Evolutionary conservation across 2,888 invertebrate species (phyloP).

Genomic region (Sicus ferrugineus): DNA sequence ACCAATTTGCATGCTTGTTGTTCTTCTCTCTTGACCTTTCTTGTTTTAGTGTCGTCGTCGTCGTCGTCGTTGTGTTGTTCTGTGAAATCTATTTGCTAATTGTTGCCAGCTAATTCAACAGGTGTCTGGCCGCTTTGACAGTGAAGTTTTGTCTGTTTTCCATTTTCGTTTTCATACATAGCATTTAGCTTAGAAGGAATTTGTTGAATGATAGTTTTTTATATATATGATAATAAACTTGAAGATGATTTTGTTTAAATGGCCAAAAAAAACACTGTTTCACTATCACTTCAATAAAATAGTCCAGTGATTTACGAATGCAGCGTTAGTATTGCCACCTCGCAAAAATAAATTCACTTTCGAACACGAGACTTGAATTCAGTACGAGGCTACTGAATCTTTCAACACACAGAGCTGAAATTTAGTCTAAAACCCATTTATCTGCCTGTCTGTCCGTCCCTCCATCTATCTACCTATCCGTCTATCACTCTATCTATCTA

Average conservation of each 20-base stretch:
- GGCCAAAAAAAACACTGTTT: background rate
- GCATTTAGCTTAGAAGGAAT: background rate
- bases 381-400: background rate
- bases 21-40: conserved; percentile 26
- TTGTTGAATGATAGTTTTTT: background rate
- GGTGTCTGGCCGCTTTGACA: background rate
- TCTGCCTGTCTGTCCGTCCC: background rate
- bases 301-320: conserved; percentile 2
- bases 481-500: too few species aligned
- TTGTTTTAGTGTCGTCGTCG: conserved; percentile 17
- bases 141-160: background rate
- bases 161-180: background rate
- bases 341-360: conserved; percentile 4
- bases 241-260: background rate
- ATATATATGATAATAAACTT: too few species aligned
- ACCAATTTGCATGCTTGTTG: conserved; percentile 7
- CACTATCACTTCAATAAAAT: background rate
- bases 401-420: background rate
- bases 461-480: background rate
- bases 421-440: background rate
- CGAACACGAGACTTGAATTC: background rate
- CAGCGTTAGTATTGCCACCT: background rate
- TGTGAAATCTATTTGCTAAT: background rate
- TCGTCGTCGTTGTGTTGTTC: background rate
- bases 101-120: conserved; percentile 2